Evolutionary conservation across 1,140 invertebrate genomes (phyloP), one percentile per base, ranked within the genome.

Genomic region (Parasteatoda tepidariorum): DNA sequence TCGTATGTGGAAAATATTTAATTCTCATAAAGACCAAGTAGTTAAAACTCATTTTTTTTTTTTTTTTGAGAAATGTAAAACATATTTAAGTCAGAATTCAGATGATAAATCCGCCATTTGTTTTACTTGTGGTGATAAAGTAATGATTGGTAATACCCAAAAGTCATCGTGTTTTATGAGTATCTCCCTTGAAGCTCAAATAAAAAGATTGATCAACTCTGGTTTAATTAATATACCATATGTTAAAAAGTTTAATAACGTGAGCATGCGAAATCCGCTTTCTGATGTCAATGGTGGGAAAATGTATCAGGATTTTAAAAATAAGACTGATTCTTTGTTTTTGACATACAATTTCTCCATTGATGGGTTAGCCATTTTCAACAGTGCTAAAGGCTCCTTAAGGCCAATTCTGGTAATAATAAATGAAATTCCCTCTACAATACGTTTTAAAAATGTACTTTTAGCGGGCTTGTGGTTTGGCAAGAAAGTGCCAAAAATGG

Each of bases 261-360:
- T 11, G 18, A 26, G 11, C 26, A 26, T 9, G 11, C 18, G 26
- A 2, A 62, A 26, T 11, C 18, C 18, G 18, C 11, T 62, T 11
- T 62, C 24, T 41, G 66, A 68, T 68, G 33, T 68, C 3, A 34
- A 68, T 68, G 66, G 33, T 68, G 66, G 66, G 26, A 18, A 68
- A 15, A n/a, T 68, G 30, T 68, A 68, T 24, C 13, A 13, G 33
- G 33, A 41, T 11, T 68, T 68, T 34, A 2, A 31, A 68, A 31
- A n/a, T n/a, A n/a, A n/a, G n/a, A n/a, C n/a, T n/a, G n/a, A n/a
- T n/a, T n/a, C n/a, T n/a, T n/a, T n/a, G 1, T 34, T 31, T 34
- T 2, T 28, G 7, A 68, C 34, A 15, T 34, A 33, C 18, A 68
- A 31, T 18, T 34, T 68, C 6, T 68, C 30, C 9, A 24, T 62